Evolutionary conservation across 2,888 invertebrate genomes (phyloP).

Genomic region (Hirudinaria manillensis): DNA sequence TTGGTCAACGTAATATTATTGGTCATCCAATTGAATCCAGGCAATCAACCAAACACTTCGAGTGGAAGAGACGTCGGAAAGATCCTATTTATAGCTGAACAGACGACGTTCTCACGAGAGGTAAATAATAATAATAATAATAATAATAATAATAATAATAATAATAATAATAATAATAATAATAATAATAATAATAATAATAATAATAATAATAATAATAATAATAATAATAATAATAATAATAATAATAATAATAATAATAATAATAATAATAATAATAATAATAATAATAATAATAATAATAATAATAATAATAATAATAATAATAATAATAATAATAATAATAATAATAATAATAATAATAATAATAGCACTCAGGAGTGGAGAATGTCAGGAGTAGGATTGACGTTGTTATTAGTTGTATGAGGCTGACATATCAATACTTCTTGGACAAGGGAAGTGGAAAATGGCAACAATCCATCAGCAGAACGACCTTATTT

Average conservation of each 20-base stretch:
- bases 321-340: not conserved
- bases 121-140: not conserved
- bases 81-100: too few relatives aligned
- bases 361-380: not conserved
- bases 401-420: too few relatives aligned
- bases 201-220: not conserved
- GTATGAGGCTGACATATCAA: too few relatives aligned
- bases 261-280: not conserved
- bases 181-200: not conserved
- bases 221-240: not conserved
- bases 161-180: not conserved
- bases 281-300: not conserved
- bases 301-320: not conserved
- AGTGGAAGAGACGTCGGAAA: too few relatives aligned
- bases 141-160: not conserved
- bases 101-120: too few relatives aligned
- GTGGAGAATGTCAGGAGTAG: too few relatives aligned
- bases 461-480: not conserved
- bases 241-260: not conserved
- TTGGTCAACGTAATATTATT: too few relatives aligned
- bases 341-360: not conserved
- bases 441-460: too few relatives aligned
- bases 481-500: not conserved
- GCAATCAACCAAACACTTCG: too few relatives aligned
- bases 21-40: too few relatives aligned